Conservation (phyloP, 1,140 invertebrate species). For the Drosophila triauraria region DNA sequence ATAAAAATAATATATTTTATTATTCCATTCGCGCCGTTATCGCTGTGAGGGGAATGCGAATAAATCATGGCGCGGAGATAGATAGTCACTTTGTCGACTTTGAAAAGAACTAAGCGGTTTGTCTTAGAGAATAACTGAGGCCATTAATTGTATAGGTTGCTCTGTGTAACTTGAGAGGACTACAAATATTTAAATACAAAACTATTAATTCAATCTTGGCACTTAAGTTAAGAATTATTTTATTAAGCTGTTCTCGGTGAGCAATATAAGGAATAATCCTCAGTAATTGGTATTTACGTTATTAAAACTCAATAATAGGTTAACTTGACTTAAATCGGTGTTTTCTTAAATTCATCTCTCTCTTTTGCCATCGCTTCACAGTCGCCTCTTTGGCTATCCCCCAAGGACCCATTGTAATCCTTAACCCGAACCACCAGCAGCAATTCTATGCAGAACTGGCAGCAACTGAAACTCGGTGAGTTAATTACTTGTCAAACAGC, state of each 20-base stretch:
- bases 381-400: background rate
- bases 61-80: constrained; percentile 27
- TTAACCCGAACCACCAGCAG: constrained; percentile 3
- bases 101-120: constrained; percentile 8
- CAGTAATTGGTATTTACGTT: no score
- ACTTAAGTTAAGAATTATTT: background rate
- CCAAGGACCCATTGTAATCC: constrained; percentile 5
- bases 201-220: background rate
- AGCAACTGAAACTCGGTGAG: constrained; percentile 44
- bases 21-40: constrained; percentile 50
- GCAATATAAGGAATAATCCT: no score
- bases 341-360: no score
- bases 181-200: background rate
- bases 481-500: constrained; percentile 80
- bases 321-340: background rate
- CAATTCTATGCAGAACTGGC: constrained; percentile 20
- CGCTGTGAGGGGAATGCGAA: constrained; percentile 20
- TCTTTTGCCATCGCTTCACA: no score
- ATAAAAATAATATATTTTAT: constrained; percentile 78
- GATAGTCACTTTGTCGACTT: constrained; percentile 16
- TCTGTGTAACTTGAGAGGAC: background rate
- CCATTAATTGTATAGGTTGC: background rate
- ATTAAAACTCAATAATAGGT: no score
- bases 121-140: background rate
- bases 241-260: no score